Conservation (phyloP, 1,140 invertebrate genomes). For the Microplitis demolitor region DNA sequence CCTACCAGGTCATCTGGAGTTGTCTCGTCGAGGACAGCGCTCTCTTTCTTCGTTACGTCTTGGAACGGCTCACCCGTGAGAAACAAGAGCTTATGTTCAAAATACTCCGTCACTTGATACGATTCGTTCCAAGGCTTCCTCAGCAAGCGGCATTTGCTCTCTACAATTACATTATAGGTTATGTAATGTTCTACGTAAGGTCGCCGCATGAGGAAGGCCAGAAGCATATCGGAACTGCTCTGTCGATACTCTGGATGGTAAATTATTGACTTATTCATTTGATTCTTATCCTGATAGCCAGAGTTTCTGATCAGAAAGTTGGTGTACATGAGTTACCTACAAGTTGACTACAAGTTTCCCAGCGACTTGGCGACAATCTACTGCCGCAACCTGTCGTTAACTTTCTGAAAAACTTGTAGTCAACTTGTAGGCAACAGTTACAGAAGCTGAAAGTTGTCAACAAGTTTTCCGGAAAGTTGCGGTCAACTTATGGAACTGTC, state of each 20-base stretch:
- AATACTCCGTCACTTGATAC: constrained; percentile 86
- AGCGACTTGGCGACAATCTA: no score
- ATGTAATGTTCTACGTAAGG: constrained; percentile 98
- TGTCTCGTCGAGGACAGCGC: constrained; percentile 98
- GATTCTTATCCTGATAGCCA: no score
- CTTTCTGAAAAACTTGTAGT: no score
- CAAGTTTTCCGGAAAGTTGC: no score
- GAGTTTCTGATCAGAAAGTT: no score
- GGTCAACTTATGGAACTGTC: no score
- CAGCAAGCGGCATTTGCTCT: constrained; percentile 98
- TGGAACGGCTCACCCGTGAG: constrained; percentile 94
- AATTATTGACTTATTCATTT: constrained; percentile 32
- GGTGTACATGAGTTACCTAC: no score
- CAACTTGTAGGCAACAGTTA: no score
- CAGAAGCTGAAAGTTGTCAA: no score
- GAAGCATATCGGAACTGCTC: constrained; percentile 88
- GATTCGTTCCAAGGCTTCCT: constrained; percentile 91
- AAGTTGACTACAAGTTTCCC: no score
- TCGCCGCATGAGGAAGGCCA: constrained; percentile 93
- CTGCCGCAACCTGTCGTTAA: no score
- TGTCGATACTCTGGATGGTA: constrained; percentile 97
- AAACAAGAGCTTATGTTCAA: constrained; percentile 96
- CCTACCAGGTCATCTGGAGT: constrained; percentile 95
- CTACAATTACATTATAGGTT: constrained; percentile 99
- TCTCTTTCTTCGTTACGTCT: constrained; percentile 91